phyloP scores from a whole-genome alignment of 2,797 vertebrate genomes.

The Toxotes lorentzi region DNA sequence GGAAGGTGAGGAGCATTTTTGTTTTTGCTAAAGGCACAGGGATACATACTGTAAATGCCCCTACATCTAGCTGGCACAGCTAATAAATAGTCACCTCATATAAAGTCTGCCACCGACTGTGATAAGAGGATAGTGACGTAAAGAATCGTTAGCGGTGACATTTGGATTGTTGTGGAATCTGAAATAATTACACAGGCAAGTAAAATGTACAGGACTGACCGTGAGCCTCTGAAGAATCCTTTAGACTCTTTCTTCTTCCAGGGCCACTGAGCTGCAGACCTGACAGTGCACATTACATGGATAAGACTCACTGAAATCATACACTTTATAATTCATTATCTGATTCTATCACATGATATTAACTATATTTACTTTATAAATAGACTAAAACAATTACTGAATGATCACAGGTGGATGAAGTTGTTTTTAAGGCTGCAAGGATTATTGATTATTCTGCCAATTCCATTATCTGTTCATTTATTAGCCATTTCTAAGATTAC shows the following conservation, averaged over 20 bases:
- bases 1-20: background rate
- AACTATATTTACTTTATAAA: background rate
- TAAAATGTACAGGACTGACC: conserved; percentile 77
- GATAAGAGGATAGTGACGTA: background rate
- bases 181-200: background rate
- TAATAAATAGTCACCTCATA: background rate
- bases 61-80: background rate
- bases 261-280: conserved; percentile 93
- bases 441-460: background rate
- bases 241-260: conserved; percentile 94
- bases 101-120: background rate
- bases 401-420: background rate
- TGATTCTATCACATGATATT: background rate
- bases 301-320: background rate
- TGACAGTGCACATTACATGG: conserved; percentile 52
- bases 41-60: background rate
- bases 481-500: background rate
- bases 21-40: background rate
- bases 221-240: conserved; percentile 97
- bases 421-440: background rate
- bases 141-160: background rate
- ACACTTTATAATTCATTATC: background rate
- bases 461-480: background rate
- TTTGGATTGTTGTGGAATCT: background rate
- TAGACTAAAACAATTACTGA: background rate